Percentiles rank a stretch among this genome's conserved stretches.
Evolutionary conservation across 2,797 vertebrate species (phyloP).

Genomic region (Liasis olivaceus): DNA sequence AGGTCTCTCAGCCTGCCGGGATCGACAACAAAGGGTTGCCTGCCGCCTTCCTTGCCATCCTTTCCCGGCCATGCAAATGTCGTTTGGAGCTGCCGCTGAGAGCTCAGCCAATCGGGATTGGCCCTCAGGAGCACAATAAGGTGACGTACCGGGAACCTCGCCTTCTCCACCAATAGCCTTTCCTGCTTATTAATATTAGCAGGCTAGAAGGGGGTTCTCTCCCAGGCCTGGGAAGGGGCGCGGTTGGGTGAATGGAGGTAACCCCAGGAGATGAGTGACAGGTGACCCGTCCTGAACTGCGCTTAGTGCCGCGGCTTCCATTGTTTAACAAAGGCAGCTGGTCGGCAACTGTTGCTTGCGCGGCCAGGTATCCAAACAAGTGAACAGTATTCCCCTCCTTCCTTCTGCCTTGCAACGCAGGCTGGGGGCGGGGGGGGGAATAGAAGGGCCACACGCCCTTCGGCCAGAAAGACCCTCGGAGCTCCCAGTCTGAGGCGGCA

Average conservation of each 20-base stretch:
- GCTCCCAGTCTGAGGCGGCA: neutral
- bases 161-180: conserved; percentile 49
- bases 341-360: neutral
- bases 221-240: neutral
- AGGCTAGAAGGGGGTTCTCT: neutral
- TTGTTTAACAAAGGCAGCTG: neutral
- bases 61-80: neutral
- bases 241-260: neutral
- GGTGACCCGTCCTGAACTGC: neutral
- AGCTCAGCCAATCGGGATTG: conserved; percentile 49
- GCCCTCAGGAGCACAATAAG: conserved; percentile 42
- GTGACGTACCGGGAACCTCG: conserved; percentile 49
- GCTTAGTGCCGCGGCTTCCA: neutral
- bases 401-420: neutral
- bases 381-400: neutral
- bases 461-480: neutral
- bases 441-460: neutral
- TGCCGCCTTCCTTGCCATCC: neutral
- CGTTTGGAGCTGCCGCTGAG: conserved; percentile 21
- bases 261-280: neutral
- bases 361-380: neutral
- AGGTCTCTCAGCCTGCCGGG: conserved; percentile 13
- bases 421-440: neutral
- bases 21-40: conserved; percentile 48
- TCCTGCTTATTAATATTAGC: neutral